Evolutionary conservation across 2,888 invertebrate genomes (phyloP), one percentile per base, ranked within the genome.

Genomic region (Athalia cordata): DNA sequence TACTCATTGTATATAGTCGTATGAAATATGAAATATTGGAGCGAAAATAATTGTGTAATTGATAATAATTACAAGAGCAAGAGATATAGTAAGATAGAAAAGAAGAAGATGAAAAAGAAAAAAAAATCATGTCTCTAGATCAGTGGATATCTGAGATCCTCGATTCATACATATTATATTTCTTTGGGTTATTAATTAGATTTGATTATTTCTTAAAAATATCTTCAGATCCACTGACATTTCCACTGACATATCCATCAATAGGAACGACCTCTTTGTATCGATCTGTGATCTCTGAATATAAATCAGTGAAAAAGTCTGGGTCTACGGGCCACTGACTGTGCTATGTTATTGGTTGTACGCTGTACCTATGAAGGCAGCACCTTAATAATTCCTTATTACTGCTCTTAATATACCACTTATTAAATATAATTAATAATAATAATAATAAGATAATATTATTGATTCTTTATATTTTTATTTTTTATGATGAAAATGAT

Each of bases 331-430:
- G 62, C 75, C 75, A 75, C 75, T 75, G 75, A 75, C 75, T 75
- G 75, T 75, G 75, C 75, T 75, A 75, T 64, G 62, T 75, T 75
- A 75, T 75, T 75, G 75, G 75, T 75, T 75, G 75, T 75, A 75
- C 64, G 75, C 75, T 75, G 75, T 75, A 75, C 75, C 75, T 75
- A 50, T 8, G 15, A 50, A 61, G 72, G 72, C 75, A 75, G 75
- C 75, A 75, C 50, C 75, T 75, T 75, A 75, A 75, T 75, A 75
- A 75, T 75, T 75, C 75, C 75, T 75, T 52, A 75, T 75, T 45
- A 66, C 49, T 66, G 29, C 62, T 62, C 62, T 62, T 62, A 62
- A 62, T 62, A 62, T n/a, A 8, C 11, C 62, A 62, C 62, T 62
- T 62, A 62, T 62, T 62, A 15, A 11, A 55, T 15, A 8, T 13